Percentiles rank a stretch among this genome's conserved stretches.
These are phyloP conservation scores for Peromyscus leucopus DNA, from an alignment of 2,113 vertebrate genomes.

Conservation along the genomic window DNA sequence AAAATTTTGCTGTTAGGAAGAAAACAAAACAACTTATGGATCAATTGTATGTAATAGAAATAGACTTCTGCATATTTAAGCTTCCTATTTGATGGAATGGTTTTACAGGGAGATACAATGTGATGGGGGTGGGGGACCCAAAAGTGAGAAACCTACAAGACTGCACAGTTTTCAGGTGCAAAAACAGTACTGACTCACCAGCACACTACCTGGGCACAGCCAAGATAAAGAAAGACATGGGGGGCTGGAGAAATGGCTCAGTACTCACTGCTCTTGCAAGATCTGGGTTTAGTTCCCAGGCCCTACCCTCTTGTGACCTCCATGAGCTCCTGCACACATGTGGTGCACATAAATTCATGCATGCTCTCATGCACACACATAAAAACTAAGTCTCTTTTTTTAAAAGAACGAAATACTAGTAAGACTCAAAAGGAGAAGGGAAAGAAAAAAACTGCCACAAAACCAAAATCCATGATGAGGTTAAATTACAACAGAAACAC, in stretches of 20 bases:
- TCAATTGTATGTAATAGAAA: neutral
- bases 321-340: neutral
- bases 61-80: conserved; percentile 48
- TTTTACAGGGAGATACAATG: conserved; percentile 4
- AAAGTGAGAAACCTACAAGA: neutral
- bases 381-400: neutral
- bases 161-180: neutral
- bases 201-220: neutral
- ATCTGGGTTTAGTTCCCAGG: neutral
- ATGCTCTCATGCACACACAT: neutral
- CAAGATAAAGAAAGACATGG: neutral
- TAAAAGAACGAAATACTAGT: neutral
- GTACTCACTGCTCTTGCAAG: neutral
- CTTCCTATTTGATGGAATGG: neutral
- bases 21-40: conserved; percentile 25
- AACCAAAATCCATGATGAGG: neutral
- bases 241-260: neutral
- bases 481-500: conserved; percentile 51
- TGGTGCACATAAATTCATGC: neutral
- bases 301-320: neutral
- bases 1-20: conserved; percentile 24
- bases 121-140: neutral
- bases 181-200: neutral
- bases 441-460: conserved; percentile 8
- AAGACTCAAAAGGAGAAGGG: neutral